A percentile compares a stretch with the other conserved stretches of the same genome.
Conservation (phyloP, 2,888 invertebrate species). For the Chrysotoxum bicinctum region DNA sequence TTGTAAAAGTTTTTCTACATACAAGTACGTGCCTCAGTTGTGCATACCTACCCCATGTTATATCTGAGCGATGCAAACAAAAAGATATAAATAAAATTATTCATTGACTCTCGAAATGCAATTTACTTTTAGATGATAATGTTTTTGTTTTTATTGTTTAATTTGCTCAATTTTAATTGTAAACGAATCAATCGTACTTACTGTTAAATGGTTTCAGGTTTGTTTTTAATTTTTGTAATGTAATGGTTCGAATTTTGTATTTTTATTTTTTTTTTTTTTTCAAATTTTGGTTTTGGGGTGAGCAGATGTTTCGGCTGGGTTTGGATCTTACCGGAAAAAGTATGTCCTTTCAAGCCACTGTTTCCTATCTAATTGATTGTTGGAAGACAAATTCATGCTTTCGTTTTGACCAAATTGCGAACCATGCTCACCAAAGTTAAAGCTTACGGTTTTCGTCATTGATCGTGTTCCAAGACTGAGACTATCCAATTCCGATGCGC, state of each 20-base stretch:
- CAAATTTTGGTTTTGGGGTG: constrained; percentile 37
- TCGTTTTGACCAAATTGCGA: constrained; percentile 78
- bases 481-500: constrained; percentile 78
- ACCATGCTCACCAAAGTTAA: constrained; percentile 80
- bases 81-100: constrained; percentile 61
- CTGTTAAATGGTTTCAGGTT: constrained; percentile 48
- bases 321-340: constrained; percentile 80
- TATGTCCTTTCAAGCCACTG: constrained; percentile 80
- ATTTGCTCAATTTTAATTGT: constrained; percentile 26
- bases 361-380: constrained; percentile 77
- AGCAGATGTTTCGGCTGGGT: constrained; percentile 72
- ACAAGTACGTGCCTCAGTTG: not conserved
- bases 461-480: constrained; percentile 73
- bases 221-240: constrained; percentile 4
- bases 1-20: not conserved
- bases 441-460: constrained; percentile 82
- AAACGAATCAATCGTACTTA: constrained; percentile 62
- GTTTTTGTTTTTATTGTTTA: constrained; percentile 30
- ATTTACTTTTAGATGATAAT: constrained; percentile 10
- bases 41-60: constrained; percentile 32
- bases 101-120: constrained; percentile 28
- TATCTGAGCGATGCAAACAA: constrained; percentile 32
- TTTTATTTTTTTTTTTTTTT: not conserved
- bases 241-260: constrained; percentile 53
- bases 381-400: constrained; percentile 75